Base-by-base conservation (phyloP, 2,888 invertebrate species). In the Catocala sponsa region DNA sequence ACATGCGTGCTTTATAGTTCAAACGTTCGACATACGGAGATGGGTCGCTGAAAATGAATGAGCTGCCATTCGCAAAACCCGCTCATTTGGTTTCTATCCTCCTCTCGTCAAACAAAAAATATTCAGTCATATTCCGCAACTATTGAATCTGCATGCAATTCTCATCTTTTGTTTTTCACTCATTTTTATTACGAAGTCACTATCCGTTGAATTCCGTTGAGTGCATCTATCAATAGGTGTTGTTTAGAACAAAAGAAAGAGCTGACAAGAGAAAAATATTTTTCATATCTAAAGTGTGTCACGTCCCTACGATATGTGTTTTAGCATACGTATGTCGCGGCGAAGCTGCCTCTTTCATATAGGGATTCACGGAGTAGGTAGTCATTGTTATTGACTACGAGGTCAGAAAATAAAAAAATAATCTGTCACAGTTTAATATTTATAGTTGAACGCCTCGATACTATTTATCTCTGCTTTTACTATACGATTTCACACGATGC, bases 41-140 rank as follows among this genome's bases (percentile, higher is more conserved):
- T 59, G n/a, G 61, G 52, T 56, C 61, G 53, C 43, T 50, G 56
- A 71, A 70, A 65, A 68, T 63, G 61, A 58, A 73, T 64, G 59
- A 65, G 38, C 63, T 73, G 72, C 55, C 75, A 74, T 42, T 52
- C 32, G 41, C 72, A 71, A 60, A 49, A 42, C 52, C 41, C 44
- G 13, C 52, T 59, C 59, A 59, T 59, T 61, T 61, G 59, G 35
- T 59, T 47, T 25, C 32, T 53, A 32, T 46, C 25, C 42, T 44
- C 32, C 48, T 43, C 42, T 59, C 55, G 41, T 25, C 48, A 60
- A 59, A 74, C 48, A 70, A 73, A 59, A 64, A 58, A 43, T 46
- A 38, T n/a, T 42, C 41, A 13, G 4, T 44, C 10, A 38, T 7
- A 12, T 42, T 38, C 32, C 6, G 46, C 4, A 47, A 11, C 9